Percentiles rank a stretch among this genome's conserved stretches.
Evolutionary conservation across 2,113 vertebrate species (phyloP).

Genomic region (Nymphicus hollandicus): DNA sequence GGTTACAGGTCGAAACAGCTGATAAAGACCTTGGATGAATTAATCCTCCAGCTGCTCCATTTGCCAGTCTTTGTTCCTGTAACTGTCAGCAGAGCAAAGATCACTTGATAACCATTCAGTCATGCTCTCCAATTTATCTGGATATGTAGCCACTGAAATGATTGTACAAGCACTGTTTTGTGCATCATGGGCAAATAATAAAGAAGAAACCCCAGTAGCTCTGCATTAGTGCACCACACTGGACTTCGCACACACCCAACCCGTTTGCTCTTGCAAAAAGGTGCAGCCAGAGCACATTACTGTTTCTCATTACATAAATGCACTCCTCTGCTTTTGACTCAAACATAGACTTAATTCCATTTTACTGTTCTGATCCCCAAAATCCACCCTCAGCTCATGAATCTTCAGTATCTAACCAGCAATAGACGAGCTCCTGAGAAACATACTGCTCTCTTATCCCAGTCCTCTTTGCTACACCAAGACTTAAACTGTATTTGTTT

Average conservation of each 20-base stretch:
- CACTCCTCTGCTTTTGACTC: neutral
- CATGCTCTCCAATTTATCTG: neutral
- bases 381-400: neutral
- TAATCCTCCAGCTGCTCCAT: neutral
- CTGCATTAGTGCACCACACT: neutral
- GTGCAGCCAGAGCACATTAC: neutral
- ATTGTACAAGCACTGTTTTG: neutral
- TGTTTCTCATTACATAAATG: neutral
- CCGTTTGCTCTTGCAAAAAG: neutral
- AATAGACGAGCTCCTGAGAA: neutral
- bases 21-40: neutral
- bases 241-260: too few species aligned
- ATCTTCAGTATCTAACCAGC: neutral
- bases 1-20: neutral
- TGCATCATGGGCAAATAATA: neutral
- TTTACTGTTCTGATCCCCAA: neutral
- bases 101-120: rapidly evolving
- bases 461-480: neutral
- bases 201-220: neutral
- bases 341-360: neutral
- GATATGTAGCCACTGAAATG: neutral
- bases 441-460: neutral
- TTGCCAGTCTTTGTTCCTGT: neutral
- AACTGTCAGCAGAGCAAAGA: neutral
- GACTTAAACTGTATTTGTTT: neutral